Evolutionary conservation across 2,113 vertebrate species (phyloP).

Genomic region (Lepus europaeus): DNA sequence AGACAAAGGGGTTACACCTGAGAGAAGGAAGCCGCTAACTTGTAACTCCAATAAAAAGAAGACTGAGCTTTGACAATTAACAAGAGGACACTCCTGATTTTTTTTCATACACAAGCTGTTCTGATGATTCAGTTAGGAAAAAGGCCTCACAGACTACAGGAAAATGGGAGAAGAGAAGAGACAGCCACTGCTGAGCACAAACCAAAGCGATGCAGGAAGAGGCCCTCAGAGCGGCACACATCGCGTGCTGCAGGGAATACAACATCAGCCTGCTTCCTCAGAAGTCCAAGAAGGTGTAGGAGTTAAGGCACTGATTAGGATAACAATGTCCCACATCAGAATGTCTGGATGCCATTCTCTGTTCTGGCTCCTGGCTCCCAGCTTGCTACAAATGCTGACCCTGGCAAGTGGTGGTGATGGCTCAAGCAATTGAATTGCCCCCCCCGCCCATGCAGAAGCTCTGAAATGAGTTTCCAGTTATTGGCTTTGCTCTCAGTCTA

Average conservation of each 20-base stretch:
- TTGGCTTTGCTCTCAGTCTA: too few relatives aligned
- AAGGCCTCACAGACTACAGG: background rate
- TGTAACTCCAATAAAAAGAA: background rate
- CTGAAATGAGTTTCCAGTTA: too few relatives aligned
- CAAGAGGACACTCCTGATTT: background rate
- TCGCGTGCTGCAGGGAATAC: background rate
- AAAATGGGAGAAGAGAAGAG: background rate
- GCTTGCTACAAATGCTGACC: too few relatives aligned
- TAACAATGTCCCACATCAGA: too few relatives aligned
- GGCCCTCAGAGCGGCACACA: background rate
- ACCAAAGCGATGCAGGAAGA: background rate
- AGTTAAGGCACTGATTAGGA: too few relatives aligned
- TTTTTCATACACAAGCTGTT: background rate
- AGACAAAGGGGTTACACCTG: too few relatives aligned
- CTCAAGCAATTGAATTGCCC: too few relatives aligned
- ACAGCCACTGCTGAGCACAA: background rate
- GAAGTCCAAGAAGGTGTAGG: background rate
- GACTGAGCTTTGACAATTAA: background rate
- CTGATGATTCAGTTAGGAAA: background rate
- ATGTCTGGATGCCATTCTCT: too few relatives aligned
- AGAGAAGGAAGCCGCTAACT: background rate
- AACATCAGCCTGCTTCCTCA: fast-evolving
- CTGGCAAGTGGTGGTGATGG: too few relatives aligned
- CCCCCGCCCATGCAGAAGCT: too few relatives aligned
- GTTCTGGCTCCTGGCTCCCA: too few relatives aligned